Base-by-base conservation (phyloP, 1,140 invertebrate species). In the Berghia stephanieae region DNA sequence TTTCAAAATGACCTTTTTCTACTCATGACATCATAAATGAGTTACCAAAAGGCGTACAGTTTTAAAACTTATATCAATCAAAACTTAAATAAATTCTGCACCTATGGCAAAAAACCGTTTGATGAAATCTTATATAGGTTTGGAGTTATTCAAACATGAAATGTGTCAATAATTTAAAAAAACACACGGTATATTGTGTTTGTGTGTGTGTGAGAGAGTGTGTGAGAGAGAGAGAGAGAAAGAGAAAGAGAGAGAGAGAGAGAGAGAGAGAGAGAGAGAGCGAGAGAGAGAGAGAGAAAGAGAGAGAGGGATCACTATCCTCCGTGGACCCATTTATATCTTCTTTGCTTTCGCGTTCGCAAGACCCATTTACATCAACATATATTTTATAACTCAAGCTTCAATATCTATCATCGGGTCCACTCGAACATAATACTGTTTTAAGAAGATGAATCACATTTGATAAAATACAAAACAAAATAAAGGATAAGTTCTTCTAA, bases 221-320 rank as follows among this genome's bases (percentile, higher is more conserved):
- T 27, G 21, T 4, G 55, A 60, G 55, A 60, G 55, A 60, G 55
- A 60, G 55, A 60, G 55, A 60, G 55, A 60, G 55, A 60, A 31
- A 60, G 55, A 60, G 55, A 60, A 31, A 60, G 55, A 66, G 60
- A 66, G 21, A 66, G 60, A n/a, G 18, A 66, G 60, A 36, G 21
- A 66, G 60, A 66, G 8, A 66, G 60, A 66, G n/a, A n/a, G n/a
- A n/a, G n/a, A n/a, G n/a, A n/a, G n/a, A n/a, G n/a, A n/a, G n/a
- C n/a, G n/a, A n/a, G n/a, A n/a, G n/a, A n/a, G n/a, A n/a, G n/a
- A n/a, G n/a, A n/a, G n/a, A n/a, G n/a, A n/a, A n/a, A n/a, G 4
- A 6, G n/a, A 31, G 24, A 60, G 4, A 27, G 4, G 21, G 8
- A 21, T 60, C 24, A 1, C 21, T n/a, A 13, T 13, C 46, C 46